Conservation (phyloP, 2,113 vertebrate species). For the Pangasianodon hypophthalmus region DNA sequence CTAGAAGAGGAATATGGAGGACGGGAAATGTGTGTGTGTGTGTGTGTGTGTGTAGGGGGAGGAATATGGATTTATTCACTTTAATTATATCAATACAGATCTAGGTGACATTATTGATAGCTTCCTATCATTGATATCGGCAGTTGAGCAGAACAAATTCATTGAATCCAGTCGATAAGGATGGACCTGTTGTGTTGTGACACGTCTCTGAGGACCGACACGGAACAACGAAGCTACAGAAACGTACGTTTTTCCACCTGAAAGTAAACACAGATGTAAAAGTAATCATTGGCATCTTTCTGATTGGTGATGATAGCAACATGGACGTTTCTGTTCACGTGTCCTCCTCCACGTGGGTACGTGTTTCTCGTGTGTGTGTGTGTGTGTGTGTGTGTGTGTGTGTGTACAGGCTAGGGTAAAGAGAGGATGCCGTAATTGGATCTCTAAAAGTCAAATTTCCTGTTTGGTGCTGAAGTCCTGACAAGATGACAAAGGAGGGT, state of each 20-base stretch:
- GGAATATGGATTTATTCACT: conserved; percentile 69
- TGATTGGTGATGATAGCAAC: conserved; percentile 27
- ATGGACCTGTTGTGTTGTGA: conserved; percentile 41
- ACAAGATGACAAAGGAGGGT: conserved; percentile 61
- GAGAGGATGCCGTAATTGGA: conserved; percentile 63
- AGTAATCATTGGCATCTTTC: conserved; percentile 51
- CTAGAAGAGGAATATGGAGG: conserved; percentile 29
- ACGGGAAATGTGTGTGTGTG: conserved; percentile 1
- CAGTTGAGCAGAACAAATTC: conserved; percentile 68
- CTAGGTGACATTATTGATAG: conserved; percentile 74
- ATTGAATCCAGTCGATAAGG: conserved; percentile 64
- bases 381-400: conserved; percentile 43
- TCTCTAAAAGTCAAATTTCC: conserved; percentile 70
- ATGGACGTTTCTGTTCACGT: conserved; percentile 34
- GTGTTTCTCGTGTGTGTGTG: conserved; percentile 49
- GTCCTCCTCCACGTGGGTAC: conserved; percentile 30
- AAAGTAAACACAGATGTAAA: not conserved
- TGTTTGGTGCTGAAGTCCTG: conserved; percentile 63
- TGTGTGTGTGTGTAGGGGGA: conserved; percentile 30
- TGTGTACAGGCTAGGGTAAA: conserved; percentile 54
- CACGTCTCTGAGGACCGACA: not conserved
- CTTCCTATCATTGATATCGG: conserved; percentile 74
- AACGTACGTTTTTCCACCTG: not conserved
- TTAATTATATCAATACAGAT: conserved; percentile 74
- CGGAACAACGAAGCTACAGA: too few species aligned